Base-by-base conservation (phyloP, 1,140 invertebrate genomes). In the Planococcus citri region DNA sequence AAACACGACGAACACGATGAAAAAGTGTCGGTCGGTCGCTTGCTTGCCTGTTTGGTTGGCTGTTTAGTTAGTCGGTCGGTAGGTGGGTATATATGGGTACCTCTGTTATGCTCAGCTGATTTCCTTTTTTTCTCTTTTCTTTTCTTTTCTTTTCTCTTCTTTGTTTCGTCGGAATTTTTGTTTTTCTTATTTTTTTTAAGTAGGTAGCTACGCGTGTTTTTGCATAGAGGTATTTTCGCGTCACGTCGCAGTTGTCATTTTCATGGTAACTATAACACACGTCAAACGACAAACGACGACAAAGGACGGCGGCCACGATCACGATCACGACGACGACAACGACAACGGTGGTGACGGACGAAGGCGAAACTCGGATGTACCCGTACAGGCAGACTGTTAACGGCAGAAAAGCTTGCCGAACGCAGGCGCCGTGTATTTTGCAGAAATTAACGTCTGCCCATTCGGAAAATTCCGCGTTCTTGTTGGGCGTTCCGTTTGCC, bases 401-500 rank as follows among this genome's bases (percentile, higher is more conserved):
- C 10, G 9, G 22, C 17, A 21, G 17, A 64, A 25, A 27, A 10
- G 21, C 17, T n/a, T n/a, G 10, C 21, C 10, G 17, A 64, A 64
- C 60, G 60, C 60, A 64, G 22, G 60, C 60, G 60, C 60, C 60
- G 60, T 64, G 6, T 25, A 64, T 64, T 64, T 25, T 22, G 41
- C 1, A 10, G 60, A 17, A 64, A 4, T 21, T 24, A 64, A 64
- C 10, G 60, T 64, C 25, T 27, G 22, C 25, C 60, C 60, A 64
- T 64, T 64, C 60, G 17, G 60, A 17, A 64, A 64, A 64, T 64
- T 25, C 60, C 1, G 4, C 10, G 21, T 14, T 22, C 22, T 4
- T 64, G 10, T 64, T 24, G 60, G 60, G 60, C 60, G 60, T 64
- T 64, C 10, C 60, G 60, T 25, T 4, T 10, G 20, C 10, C 9